Evolutionary conservation across 2,888 invertebrate genomes (phyloP), one percentile per base, ranked within the genome.

Genomic region (Epirrita christyi): DNA sequence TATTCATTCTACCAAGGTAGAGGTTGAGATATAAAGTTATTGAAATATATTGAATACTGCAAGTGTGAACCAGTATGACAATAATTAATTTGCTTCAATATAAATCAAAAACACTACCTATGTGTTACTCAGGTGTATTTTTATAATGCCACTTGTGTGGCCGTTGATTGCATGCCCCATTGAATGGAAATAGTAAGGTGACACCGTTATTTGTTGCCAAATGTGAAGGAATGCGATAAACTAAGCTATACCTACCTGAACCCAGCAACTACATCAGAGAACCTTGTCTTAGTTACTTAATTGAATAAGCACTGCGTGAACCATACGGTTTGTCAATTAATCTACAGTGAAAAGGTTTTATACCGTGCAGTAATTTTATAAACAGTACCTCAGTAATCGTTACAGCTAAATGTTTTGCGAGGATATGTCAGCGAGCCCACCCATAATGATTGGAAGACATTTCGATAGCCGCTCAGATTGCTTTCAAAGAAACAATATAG

Each of bases 201-300:
- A 82, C 72, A 81, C 74, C 63, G 41, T 56, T 48, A 28, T 13
- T 55, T 64, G 65, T 78, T 76, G 73, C 76, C 75, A 78, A 81
- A 79, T 80, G 77, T 75, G 68, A 70, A 54, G 70, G 79, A 79
- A 80, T 81, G 79, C 68, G 63, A 72, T 66, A 50, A 37, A 43
- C 53, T 59, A 47, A 62, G 61, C 53, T 49, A 32, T 37, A 50
- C 46, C 29, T n/a, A 50, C 46, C 29, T n/a, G 13, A 49, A 37
- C 46, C 36, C 6, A 36, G 45, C 28, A 11, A 21, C n/a, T 32
- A 36, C 8, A 21, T 6, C n/a, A 36, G 6, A 44, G 56, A 13
- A 53, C 52, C 42, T 45, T 62, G 50, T 58, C 62, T 10, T 36
- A 43, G 36, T 55, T 52, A 49, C 15, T n/a, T 9, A 14, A 36